A percentile compares a stretch with the other conserved stretches of the same genome.
phyloP scores from a whole-genome alignment of 2,888 invertebrate genomes.

The Zygaena filipendulae region DNA sequence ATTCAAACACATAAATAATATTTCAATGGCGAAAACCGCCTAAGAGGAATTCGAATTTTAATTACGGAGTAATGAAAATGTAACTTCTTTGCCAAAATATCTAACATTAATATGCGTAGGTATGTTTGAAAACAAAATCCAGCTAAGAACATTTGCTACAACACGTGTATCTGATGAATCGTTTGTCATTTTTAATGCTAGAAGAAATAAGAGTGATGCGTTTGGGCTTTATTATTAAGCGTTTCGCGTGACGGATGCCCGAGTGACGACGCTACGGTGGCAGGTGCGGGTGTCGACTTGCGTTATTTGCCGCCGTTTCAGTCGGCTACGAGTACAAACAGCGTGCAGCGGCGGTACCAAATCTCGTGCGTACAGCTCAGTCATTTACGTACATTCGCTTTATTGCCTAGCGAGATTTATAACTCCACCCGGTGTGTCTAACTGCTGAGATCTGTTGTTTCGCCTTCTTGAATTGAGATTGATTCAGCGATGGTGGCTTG shows the following conservation, averaged over 20 bases:
- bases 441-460: constrained; percentile 64
- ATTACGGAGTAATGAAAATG: too few species aligned
- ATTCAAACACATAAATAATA: too few species aligned
- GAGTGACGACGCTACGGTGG: constrained; percentile 38
- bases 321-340: constrained; percentile 1
- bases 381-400: constrained; percentile 59
- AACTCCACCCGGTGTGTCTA: constrained; percentile 59
- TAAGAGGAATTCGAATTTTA: too few species aligned
- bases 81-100: too few species aligned
- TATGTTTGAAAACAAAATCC: too few species aligned
- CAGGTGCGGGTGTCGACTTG: constrained; percentile 20
- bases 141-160: too few species aligned
- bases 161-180: constrained; percentile 14
- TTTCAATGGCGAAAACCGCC: too few species aligned
- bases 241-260: constrained; percentile 53
- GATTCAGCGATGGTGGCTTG: constrained; percentile 44
- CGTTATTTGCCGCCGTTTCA: constrained; percentile 3
- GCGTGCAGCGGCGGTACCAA: too few species aligned
- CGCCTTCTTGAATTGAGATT: constrained; percentile 65
- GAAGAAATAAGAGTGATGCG: constrained; percentile 26
- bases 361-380: constrained; percentile 15
- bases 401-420: constrained; percentile 63
- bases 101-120: too few species aligned
- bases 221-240: constrained; percentile 51
- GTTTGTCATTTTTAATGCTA: constrained; percentile 20